Conservation (phyloP, 2,113 vertebrate genomes). For the Eleginops maclovinus region DNA sequence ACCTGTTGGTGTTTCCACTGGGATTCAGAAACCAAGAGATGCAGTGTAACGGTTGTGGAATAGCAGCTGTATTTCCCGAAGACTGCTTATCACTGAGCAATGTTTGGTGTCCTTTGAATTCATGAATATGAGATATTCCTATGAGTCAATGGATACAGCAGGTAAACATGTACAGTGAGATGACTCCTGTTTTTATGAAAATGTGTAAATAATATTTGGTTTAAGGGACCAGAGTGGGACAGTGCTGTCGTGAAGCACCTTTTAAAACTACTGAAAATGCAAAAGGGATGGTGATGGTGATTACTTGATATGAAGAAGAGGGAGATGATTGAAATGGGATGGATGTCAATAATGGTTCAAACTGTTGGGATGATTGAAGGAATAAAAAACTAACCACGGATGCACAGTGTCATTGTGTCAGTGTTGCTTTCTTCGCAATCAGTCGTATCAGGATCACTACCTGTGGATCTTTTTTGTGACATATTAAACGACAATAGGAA, state of each 20-base stretch:
- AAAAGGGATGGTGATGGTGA: constrained; percentile 59
- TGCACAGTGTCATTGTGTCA: not conserved
- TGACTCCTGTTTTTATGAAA: constrained; percentile 26
- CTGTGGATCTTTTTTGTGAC: not conserved
- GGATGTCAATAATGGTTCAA: constrained; percentile 19
- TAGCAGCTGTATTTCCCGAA: constrained; percentile 37
- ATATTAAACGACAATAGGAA: not conserved
- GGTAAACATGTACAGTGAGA: constrained; percentile 38
- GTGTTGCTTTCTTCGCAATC: too few relatives aligned
- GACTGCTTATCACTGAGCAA: constrained; percentile 34
- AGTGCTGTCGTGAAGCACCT: constrained; percentile 52
- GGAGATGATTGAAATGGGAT: constrained; percentile 8
- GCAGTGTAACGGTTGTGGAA: constrained; percentile 21
- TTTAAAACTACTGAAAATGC: constrained; percentile 80
- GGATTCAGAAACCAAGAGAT: constrained; percentile 25
- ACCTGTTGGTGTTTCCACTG: constrained; percentile 13
- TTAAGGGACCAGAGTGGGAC: constrained; percentile 65
- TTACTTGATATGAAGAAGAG: constrained; percentile 56
- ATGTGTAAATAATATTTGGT: constrained; percentile 61
- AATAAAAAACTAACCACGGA: constrained; percentile 62
- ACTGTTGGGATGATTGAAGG: constrained; percentile 27
- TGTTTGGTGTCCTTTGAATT: constrained; percentile 43
- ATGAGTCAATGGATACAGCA: constrained; percentile 8
- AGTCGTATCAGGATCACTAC: too few relatives aligned
- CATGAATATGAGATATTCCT: constrained; percentile 48